Evolutionary conservation across 2,888 invertebrate species (phyloP).

Genomic region (Sarcophaga subvicina): DNA sequence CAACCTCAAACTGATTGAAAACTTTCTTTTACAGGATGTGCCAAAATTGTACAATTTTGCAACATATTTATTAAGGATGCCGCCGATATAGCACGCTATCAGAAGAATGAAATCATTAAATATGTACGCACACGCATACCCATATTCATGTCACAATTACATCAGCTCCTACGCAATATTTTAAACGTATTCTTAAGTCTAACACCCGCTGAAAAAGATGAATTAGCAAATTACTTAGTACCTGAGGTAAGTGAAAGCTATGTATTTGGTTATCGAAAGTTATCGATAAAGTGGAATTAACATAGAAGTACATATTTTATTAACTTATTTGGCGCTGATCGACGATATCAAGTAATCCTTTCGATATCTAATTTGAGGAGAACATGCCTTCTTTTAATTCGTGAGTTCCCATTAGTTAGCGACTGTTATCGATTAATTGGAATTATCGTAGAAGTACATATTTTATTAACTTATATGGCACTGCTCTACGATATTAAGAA

Average conservation of each 20-base stretch:
- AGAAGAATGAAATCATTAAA: slow-evolving; percentile 86
- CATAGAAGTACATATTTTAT: no score
- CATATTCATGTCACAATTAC: slow-evolving; percentile 85
- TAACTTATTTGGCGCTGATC: no score
- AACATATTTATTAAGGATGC: slow-evolving; percentile 86
- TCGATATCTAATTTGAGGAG: no score
- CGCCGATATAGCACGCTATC: slow-evolving; percentile 84
- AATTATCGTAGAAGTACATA: no score
- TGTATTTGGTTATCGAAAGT: not conserved
- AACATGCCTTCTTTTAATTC: no score
- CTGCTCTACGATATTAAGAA: no score
- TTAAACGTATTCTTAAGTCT: slow-evolving; percentile 84
- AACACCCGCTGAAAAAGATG: slow-evolving; percentile 84
- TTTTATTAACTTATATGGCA: no score
- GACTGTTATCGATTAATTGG: no score
- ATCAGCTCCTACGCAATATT: slow-evolving; percentile 84
- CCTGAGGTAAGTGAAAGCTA: slow-evolving; percentile 83
- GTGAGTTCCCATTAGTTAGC: no score
- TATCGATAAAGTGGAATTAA: no score
- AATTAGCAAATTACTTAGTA: slow-evolving; percentile 86
- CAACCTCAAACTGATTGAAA: no score
- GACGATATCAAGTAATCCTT: no score
- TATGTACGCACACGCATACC: slow-evolving; percentile 86
- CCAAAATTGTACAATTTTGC: slow-evolving; percentile 84
- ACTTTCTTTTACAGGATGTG: slow-evolving; percentile 79